Conservation (phyloP, 2,888 invertebrate species). For the Polyommatus icarus region DNA sequence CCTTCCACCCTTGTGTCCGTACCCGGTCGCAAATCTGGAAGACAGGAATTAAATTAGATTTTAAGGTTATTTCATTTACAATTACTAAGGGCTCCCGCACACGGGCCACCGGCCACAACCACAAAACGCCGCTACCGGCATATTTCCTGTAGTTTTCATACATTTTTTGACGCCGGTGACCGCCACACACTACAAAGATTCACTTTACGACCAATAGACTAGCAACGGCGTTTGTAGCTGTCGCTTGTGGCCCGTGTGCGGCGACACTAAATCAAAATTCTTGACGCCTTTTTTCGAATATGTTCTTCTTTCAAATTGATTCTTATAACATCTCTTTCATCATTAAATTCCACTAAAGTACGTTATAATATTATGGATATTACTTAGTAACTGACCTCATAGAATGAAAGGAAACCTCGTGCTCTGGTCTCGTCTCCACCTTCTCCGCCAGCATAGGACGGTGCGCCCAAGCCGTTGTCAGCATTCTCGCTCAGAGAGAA, state of each 20-base stretch:
- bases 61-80: neutral
- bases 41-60: neutral
- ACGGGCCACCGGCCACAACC: too few species aligned
- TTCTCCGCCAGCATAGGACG: constrained; percentile 92
- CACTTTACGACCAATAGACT: too few species aligned
- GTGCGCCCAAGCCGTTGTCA: constrained; percentile 85
- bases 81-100: too few species aligned
- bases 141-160: too few species aligned
- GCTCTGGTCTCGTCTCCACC: constrained; percentile 94
- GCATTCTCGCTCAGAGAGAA: constrained; percentile 87
- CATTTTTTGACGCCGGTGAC: too few species aligned
- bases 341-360: neutral
- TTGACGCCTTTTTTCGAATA: neutral
- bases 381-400: constrained; percentile 82
- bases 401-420: constrained; percentile 92
- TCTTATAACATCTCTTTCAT: neutral
- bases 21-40: constrained; percentile 89
- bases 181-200: too few species aligned
- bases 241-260: too few species aligned
- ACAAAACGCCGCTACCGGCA: too few species aligned
- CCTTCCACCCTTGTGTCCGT: constrained; percentile 87
- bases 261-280: neutral
- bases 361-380: neutral
- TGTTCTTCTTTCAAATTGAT: neutral
- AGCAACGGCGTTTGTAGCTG: too few species aligned